Conservation (phyloP, 2,888 invertebrate species). For the Altica lythri region DNA sequence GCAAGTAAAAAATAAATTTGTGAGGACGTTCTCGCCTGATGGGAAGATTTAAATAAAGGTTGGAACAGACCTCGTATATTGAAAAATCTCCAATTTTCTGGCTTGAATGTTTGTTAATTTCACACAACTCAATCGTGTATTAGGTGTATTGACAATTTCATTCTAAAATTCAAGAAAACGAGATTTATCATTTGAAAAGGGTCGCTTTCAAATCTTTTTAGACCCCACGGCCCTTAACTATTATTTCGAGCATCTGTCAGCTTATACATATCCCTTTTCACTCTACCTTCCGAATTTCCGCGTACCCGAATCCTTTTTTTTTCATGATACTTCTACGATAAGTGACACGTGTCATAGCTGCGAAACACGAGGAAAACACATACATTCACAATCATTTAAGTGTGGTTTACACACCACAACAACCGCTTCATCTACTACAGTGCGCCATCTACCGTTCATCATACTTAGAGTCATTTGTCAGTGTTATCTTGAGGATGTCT, state of each 20-base stretch:
- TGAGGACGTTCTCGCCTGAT: no score
- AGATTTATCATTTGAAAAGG: constrained; percentile 12
- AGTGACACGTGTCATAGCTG: constrained; percentile 29
- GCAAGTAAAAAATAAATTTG: no score
- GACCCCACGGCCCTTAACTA: constrained; percentile 6
- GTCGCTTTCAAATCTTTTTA: not conserved
- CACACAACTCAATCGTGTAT: no score
- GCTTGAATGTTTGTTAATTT: no score
- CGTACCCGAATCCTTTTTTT: constrained; percentile 10
- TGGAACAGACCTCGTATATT: no score
- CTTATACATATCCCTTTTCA: constrained; percentile 17
- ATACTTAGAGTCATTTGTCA: constrained; percentile 48
- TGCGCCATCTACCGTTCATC: constrained; percentile 39
- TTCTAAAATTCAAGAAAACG: no score
- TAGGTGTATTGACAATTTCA: no score
- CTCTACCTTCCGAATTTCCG: constrained; percentile 10
- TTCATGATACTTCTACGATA: not conserved
- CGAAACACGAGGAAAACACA: constrained; percentile 26
- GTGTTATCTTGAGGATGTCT: constrained; percentile 44
- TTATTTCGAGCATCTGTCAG: constrained; percentile 20
- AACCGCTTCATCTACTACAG: constrained; percentile 20
- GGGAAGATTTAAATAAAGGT: no score
- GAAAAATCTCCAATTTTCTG: no score
- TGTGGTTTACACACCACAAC: constrained; percentile 6
- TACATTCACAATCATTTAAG: constrained; percentile 25